Percentiles rank a stretch among this genome's conserved stretches.
These are phyloP conservation scores for Sciaenops ocellatus DNA, from an alignment of 2,797 vertebrate genomes.

Conservation along the genomic window DNA sequence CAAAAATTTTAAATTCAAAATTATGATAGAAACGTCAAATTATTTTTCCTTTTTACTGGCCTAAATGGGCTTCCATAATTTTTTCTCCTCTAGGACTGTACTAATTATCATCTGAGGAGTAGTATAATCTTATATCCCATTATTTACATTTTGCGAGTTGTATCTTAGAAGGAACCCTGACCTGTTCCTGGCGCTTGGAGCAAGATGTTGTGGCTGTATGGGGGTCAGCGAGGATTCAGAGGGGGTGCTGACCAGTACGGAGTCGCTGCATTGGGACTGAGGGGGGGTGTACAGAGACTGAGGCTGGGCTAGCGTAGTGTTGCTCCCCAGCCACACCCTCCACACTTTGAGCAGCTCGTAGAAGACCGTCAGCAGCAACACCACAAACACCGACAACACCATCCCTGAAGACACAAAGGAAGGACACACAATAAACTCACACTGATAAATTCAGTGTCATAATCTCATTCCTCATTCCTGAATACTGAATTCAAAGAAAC, in stretches of 20 bases:
- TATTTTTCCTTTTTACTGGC: not conserved
- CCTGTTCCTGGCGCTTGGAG: conserved; percentile 60
- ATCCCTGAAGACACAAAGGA: conserved; percentile 85
- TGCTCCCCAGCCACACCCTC: conserved; percentile 83
- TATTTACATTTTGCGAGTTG: not conserved
- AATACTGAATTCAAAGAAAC: too few species aligned
- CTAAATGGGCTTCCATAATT: not conserved
- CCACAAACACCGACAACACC: conserved; percentile 89
- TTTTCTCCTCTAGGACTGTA: not conserved
- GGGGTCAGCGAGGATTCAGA: conserved; percentile 78
- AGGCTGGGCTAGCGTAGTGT: conserved; percentile 28
- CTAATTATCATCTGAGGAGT: not conserved
- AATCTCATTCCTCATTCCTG: too few species aligned
- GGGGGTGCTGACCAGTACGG: conserved; percentile 52
- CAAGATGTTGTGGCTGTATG: not conserved
- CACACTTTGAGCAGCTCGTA: conserved; percentile 93
- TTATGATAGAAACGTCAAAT: not conserved
- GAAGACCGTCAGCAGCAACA: conserved; percentile 89
- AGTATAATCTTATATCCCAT: not conserved
- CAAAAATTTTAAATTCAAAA: too few species aligned
- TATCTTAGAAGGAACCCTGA: conserved; percentile 28
- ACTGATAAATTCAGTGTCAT: too few species aligned
- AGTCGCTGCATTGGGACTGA: conserved; percentile 1
- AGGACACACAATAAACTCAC: not conserved
- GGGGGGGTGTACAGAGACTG: conserved; percentile 38